Base-by-base conservation (phyloP, 2,888 invertebrate genomes). In the Cantharis nigra region DNA sequence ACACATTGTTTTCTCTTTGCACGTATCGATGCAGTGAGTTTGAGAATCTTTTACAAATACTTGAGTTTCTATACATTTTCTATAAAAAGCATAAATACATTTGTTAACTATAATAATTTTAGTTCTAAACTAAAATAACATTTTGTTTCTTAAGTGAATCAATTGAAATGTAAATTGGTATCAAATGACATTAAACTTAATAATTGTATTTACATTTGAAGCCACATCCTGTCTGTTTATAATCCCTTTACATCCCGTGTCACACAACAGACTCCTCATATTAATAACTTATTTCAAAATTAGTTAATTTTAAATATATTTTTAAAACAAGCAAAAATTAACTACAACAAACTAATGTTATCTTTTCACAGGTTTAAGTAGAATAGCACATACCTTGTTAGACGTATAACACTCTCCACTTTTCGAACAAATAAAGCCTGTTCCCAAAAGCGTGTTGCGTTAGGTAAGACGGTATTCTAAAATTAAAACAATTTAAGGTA, bases 361-460 rank as follows among this genome's bases (percentile, higher is more conserved):
- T 26, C 23, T 26, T 26, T 26, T 26, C 23, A 7, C 7, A 7
- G n/a, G 3, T 30, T 10, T 33, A 33, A 69, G 28, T n/a, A n/a
- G 30, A 13, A 74, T 13, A 64, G 64, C n/a, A 74, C 88, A 90
- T 87, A 97, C 97, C 97, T 94, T 88, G 96, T 97, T 71, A 98
- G 90, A 83, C 95, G 92, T 81, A 98, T 97, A 1, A 96, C 94
- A 76, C 93, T 94, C 80, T 93, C 94, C 3, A 97, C 96, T 88
- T 95, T 94, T 72, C 97, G 92, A 2, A 98, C 97, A 91, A 94
- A 95, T 75, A 98, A 90, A 0, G 98, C 97, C 86, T 94, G 92
- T 87, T 98, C 96, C 98, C 98, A 98, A 90, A 97, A 98, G 82
- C 93, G 93, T 0, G 98, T 96, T 65, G 98, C 98, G 87, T 96